phyloP scores from a whole-genome alignment of 2,888 invertebrate species.

The Mythimna ferrago region DNA sequence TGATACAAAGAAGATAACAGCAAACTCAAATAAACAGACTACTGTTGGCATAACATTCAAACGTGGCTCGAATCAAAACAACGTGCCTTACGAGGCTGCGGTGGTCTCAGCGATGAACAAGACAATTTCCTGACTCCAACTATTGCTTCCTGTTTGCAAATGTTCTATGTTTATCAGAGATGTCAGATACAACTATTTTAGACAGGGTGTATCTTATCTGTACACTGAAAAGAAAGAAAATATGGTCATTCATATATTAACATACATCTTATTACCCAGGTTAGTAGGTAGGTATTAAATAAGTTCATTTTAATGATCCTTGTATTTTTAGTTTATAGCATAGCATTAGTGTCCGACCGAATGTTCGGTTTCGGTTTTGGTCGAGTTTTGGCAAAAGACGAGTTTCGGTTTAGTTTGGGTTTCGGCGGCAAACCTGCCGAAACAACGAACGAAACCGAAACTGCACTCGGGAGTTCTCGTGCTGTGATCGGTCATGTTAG shows the following conservation, averaged over 20 bases:
- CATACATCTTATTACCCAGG: not conserved
- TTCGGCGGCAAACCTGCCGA: no score
- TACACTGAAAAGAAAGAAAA: not conserved
- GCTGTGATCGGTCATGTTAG: no score
- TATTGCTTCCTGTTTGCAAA: conserved; percentile 3
- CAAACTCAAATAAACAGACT: not conserved
- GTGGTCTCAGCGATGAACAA: not conserved
- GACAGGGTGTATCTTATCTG: not conserved
- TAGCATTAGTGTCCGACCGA: no score
- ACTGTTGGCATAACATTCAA: not conserved
- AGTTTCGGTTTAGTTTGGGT: no score
- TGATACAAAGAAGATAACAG: no score
- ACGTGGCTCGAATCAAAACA: not conserved
- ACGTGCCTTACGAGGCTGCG: not conserved
- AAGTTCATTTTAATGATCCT: not conserved
- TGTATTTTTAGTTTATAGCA: no score
- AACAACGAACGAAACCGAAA: no score
- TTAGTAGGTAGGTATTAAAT: not conserved
- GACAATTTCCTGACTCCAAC: conserved; percentile 1
- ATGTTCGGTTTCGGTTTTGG: no score
- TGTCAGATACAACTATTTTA: not conserved
- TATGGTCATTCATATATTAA: not conserved
- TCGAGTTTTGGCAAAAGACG: no score
- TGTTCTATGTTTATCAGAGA: not conserved
- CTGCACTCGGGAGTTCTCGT: no score